Percentiles rank a stretch among this genome's conserved stretches.
Evolutionary conservation across 1,140 invertebrate genomes (phyloP).

Genomic region (Uloborus diversus): DNA sequence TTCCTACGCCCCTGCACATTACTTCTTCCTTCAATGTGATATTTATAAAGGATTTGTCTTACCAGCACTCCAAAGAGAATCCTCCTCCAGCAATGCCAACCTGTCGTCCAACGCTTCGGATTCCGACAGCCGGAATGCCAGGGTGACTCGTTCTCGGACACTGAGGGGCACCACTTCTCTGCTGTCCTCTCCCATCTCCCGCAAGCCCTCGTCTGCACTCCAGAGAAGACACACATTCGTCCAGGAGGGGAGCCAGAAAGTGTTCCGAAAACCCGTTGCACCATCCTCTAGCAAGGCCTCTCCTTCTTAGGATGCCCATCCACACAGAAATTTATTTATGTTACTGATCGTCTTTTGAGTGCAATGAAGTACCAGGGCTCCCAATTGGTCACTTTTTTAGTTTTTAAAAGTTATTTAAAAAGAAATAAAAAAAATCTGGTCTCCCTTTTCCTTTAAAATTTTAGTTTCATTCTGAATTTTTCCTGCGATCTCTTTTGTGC

Average conservation of each 20-base stretch:
- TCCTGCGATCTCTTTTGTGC: too few species aligned
- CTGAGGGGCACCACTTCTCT: slow-evolving; percentile 15
- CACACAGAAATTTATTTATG: too few species aligned
- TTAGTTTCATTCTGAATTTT: too few species aligned
- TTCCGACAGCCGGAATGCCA: not conserved
- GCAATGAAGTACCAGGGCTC: too few species aligned
- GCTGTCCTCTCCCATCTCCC: slow-evolving; percentile 25
- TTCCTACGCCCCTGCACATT: too few species aligned
- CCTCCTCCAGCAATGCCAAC: slow-evolving; percentile 37
- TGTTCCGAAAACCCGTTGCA: slow-evolving; percentile 1
- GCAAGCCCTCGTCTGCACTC: not conserved
- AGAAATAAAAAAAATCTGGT: too few species aligned
- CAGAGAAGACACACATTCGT: slow-evolving; percentile 33
- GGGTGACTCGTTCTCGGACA: not conserved
- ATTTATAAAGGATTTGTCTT: too few species aligned
- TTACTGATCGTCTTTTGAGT: too few species aligned
- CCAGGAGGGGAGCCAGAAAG: not conserved
- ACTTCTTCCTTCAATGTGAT: too few species aligned
- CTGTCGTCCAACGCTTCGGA: slow-evolving; percentile 43
- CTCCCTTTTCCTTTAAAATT: too few species aligned
- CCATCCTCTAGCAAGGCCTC: not conserved
- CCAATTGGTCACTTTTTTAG: too few species aligned
- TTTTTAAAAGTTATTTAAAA: too few species aligned
- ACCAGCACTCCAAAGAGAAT: slow-evolving; percentile 22
- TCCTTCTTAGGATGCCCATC: not conserved